Conservation (phyloP, 2,888 invertebrate species). For the Andrena flavipes region DNA sequence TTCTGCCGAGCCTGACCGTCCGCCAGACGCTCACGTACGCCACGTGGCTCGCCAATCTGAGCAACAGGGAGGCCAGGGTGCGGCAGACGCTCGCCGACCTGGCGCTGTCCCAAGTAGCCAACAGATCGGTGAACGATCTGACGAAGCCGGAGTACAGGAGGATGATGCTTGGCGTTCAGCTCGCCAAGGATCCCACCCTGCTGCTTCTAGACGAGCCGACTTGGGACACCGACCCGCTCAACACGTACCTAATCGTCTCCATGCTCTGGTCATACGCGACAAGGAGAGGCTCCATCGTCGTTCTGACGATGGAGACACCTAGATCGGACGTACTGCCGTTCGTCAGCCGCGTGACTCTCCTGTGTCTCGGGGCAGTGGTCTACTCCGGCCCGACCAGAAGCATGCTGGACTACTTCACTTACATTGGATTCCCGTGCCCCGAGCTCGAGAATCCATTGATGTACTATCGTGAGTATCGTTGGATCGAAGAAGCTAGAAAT, state of each 20-base stretch:
- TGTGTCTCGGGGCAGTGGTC: conserved; percentile 96
- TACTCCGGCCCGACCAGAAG: conserved; percentile 96
- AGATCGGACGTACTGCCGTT: conserved; percentile 98
- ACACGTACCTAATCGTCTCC: conserved; percentile 97
- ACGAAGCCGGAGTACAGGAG: conserved; percentile 96
- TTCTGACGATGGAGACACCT: conserved; percentile 97
- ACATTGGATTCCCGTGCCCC: conserved; percentile 98
- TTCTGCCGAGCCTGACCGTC: conserved; percentile 94
- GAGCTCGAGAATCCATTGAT: conserved; percentile 98
- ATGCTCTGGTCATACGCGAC: conserved; percentile 96
- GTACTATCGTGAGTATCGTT: conserved; percentile 94
- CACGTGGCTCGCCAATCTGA: conserved; percentile 85
- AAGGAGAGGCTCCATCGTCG: conserved; percentile 95
- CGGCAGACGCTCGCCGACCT: conserved; percentile 97
- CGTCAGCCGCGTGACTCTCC: conserved; percentile 95
- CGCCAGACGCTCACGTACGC: conserved; percentile 94
- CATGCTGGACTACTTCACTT: conserved; percentile 97
- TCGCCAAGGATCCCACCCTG: conserved; percentile 96
- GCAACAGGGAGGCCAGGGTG: conserved; percentile 89
- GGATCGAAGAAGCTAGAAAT: neutral
- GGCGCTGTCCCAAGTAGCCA: conserved; percentile 95
- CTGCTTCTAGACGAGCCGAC: conserved; percentile 97
- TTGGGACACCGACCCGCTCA: conserved; percentile 96
- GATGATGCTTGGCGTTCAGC: conserved; percentile 95
- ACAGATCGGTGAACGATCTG: conserved; percentile 92